Evolutionary conservation across 1,140 invertebrate species (phyloP).

Genomic region (Trichonephila inaurata): DNA sequence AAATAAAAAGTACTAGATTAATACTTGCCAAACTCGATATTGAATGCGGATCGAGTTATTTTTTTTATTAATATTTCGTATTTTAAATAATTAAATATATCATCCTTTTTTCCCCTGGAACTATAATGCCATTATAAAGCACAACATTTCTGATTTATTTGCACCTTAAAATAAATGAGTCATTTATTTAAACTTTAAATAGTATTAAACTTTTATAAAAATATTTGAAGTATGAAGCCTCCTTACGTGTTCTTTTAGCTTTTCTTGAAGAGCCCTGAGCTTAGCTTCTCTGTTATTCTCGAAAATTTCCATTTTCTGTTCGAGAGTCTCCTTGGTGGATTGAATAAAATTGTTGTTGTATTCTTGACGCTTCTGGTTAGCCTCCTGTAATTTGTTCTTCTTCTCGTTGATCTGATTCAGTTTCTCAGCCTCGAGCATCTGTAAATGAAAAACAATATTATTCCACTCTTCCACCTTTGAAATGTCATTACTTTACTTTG

Average conservation of each 20-base stretch:
- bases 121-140: no score
- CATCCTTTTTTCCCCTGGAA: no score
- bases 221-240: not conserved
- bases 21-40: no score
- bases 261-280: constrained; percentile 91
- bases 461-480: not conserved
- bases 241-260: constrained; percentile 89
- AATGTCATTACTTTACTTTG: constrained; percentile 86
- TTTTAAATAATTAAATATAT: no score
- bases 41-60: no score
- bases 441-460: constrained; percentile 78
- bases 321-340: constrained; percentile 91
- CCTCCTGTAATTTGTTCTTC: constrained; percentile 92
- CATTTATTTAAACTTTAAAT: not conserved
- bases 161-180: not conserved
- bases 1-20: no score
- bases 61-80: no score
- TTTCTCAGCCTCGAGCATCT: constrained; percentile 92
- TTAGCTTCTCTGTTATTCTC: constrained; percentile 93
- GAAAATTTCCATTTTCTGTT: constrained; percentile 93
- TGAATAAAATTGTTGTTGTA: constrained; percentile 91
- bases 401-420: constrained; percentile 90
- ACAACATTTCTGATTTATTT: not conserved
- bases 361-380: constrained; percentile 92
- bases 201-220: not conserved